Conservation (phyloP, 2,888 invertebrate species). For the Molanna angustata region DNA sequence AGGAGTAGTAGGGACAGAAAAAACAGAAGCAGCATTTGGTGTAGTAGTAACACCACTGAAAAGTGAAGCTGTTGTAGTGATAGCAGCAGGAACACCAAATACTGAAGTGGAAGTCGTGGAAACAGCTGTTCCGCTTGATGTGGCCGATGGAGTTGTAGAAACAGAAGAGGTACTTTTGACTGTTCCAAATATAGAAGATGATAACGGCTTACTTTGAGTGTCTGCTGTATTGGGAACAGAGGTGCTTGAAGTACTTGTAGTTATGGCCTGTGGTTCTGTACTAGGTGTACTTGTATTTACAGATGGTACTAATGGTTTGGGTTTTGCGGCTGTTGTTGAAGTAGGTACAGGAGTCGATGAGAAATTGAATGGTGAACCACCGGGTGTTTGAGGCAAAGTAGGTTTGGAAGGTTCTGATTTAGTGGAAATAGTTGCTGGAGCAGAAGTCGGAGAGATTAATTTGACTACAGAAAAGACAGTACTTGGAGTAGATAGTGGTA, state of each 20-base stretch:
- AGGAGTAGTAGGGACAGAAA: constrained; percentile 26
- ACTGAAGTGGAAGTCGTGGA: not conserved
- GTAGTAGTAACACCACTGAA: constrained; percentile 3
- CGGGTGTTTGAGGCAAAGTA: constrained; percentile 12
- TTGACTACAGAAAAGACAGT: no score
- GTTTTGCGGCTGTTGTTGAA: constrained; percentile 33
- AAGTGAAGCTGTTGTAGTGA: not conserved
- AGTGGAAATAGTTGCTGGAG: constrained; percentile 37
- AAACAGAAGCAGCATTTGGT: constrained; percentile 32
- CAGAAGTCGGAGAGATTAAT: no score
- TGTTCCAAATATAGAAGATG: not conserved
- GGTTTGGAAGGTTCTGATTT: constrained; percentile 37
- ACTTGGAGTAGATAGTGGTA: no score
- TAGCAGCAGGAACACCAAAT: not conserved
- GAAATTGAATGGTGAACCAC: constrained; percentile 16
- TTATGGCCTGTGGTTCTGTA: no score
- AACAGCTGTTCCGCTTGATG: not conserved
- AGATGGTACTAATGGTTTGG: constrained; percentile 33
- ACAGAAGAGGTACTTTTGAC: constrained; percentile 30
- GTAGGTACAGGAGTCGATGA: constrained; percentile 24
- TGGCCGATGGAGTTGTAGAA: constrained; percentile 33
- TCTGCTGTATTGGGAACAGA: constrained; percentile 31
- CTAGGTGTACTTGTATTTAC: no score
- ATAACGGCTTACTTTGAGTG: no score
- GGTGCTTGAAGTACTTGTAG: constrained; percentile 29